A percentile compares a stretch with the other conserved stretches of the same genome.
Conservation (phyloP, 2,113 vertebrate species). For the Gulo gulo region DNA sequence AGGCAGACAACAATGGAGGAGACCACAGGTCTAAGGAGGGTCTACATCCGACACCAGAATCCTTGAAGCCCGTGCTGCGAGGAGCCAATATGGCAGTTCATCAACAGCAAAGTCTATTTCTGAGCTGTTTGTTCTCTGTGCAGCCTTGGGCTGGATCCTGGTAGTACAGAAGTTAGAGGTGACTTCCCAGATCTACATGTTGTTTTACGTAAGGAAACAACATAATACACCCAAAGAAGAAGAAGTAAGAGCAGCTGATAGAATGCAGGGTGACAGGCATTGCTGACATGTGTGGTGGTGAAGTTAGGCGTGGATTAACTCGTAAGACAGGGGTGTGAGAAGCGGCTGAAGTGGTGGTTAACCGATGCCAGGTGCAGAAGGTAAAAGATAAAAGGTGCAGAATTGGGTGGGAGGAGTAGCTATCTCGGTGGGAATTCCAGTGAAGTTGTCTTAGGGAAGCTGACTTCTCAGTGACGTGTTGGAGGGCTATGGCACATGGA, state of each 20-base stretch:
- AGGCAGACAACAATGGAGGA: neutral
- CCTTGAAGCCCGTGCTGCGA: rapidly evolving
- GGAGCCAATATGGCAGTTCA: rapidly evolving
- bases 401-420: neutral
- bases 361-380: neutral
- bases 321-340: neutral
- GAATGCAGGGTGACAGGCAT: neutral
- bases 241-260: no score
- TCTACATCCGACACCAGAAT: neutral
- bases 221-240: neutral
- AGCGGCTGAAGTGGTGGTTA: no score
- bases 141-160: neutral
- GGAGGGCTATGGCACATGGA: rapidly evolving
- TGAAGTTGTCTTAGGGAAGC: neutral
- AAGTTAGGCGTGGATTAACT: rapidly evolving
- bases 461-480: neutral
- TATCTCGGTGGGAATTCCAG: neutral
- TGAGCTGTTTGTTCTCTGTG: neutral
- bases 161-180: neutral
- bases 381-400: no score
- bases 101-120: neutral
- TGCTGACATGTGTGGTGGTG: neutral
- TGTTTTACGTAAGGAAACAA: neutral
- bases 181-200: neutral
- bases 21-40: neutral